Evolutionary conservation across 2,113 vertebrate genomes (phyloP).

Genomic region (Elgaria multicarinata): DNA sequence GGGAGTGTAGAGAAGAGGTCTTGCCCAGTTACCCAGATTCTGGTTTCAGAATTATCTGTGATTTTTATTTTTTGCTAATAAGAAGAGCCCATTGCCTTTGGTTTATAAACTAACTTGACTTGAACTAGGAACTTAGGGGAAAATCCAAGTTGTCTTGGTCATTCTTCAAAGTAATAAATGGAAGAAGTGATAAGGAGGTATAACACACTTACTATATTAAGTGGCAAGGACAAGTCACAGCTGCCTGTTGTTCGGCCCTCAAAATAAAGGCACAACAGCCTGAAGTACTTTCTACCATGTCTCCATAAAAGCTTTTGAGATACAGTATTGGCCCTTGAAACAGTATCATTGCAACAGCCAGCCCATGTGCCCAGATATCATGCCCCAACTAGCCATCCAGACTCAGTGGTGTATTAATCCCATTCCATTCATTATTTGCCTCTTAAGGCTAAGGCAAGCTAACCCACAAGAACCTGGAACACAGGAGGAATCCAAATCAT

Average conservation of each 20-base stretch:
- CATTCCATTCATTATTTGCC: not conserved
- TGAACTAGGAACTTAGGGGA: conserved; percentile 24
- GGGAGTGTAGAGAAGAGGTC: conserved; percentile 34
- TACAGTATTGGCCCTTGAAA: not conserved
- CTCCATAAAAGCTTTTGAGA: not conserved
- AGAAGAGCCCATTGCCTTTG: conserved; percentile 63
- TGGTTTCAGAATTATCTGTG: not conserved
- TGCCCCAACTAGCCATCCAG: conserved; percentile 5
- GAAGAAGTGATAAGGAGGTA: conserved; percentile 37
- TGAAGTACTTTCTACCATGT: conserved; percentile 15
- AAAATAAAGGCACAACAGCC: conserved; percentile 23
- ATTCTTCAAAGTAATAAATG: conserved; percentile 23
- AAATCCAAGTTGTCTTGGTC: not conserved
- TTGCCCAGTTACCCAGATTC: conserved; percentile 18
- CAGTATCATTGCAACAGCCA: not conserved
- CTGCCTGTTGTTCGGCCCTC: conserved; percentile 30
- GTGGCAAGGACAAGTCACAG: conserved; percentile 36
- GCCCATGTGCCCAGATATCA: not conserved
- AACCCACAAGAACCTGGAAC: not conserved
- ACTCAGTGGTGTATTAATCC: not conserved
- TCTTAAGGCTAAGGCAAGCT: conserved; percentile 8
- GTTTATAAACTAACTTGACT: conserved; percentile 32
- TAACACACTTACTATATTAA: conserved; percentile 36
- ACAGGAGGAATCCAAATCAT: not conserved
- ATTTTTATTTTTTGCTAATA: conserved; percentile 48